Evolutionary conservation across 1,140 invertebrate genomes (phyloP).

Genomic region (Phymastichus coffea): DNA sequence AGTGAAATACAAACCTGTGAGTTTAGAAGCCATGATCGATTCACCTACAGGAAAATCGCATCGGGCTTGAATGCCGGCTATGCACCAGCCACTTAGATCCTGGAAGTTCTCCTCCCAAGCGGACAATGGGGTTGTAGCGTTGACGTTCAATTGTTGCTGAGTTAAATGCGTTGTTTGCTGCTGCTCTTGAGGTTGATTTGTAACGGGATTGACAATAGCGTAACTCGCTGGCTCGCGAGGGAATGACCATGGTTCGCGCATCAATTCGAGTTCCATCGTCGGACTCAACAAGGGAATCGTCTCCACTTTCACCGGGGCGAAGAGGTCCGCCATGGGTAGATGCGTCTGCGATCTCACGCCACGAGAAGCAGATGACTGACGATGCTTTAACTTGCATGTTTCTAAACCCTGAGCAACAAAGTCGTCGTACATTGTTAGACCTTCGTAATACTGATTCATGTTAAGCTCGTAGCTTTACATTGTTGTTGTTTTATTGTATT

Average conservation of each 20-base stretch:
- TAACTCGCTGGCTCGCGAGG: conserved; percentile 14
- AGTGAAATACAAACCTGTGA: conserved; percentile 41
- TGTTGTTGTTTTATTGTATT: too few species aligned
- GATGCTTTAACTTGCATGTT: conserved; percentile 46
- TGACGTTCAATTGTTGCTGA: background rate
- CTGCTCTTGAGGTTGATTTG: background rate
- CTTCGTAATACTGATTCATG: too few species aligned
- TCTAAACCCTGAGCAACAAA: conserved; percentile 39
- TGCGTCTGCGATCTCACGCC: conserved; percentile 48
- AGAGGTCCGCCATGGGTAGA: conserved; percentile 28
- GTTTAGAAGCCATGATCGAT: conserved; percentile 39
- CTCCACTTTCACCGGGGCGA: conserved; percentile 35
- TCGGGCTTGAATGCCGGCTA: conserved; percentile 36
- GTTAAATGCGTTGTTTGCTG: background rate
- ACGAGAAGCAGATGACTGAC: conserved; percentile 48
- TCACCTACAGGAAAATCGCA: conserved; percentile 54
- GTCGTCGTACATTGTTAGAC: too few species aligned
- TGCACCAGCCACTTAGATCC: conserved; percentile 51
- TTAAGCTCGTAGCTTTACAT: too few species aligned
- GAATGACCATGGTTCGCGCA: conserved; percentile 34
- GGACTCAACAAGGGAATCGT: conserved; percentile 37
- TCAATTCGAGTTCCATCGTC: conserved; percentile 37
- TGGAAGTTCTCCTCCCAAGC: conserved; percentile 54
- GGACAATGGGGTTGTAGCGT: conserved; percentile 15
- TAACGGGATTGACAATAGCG: too few species aligned